Conservation (phyloP, 2,797 vertebrate species). For the Girardinus metallicus region DNA sequence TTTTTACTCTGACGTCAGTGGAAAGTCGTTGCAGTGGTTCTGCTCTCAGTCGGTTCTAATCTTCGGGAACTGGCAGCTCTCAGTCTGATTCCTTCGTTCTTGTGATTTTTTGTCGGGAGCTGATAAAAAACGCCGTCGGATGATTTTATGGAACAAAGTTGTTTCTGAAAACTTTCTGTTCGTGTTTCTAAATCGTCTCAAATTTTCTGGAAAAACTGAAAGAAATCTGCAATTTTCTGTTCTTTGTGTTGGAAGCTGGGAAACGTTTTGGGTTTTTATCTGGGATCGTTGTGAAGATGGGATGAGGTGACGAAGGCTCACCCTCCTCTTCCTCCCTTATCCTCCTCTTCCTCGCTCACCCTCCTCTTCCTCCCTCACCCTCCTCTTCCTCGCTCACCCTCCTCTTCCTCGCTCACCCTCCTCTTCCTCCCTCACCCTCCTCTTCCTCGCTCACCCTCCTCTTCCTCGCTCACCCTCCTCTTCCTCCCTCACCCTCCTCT, state of each 20-base stretch:
- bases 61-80: too few relatives aligned
- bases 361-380: slow-evolving; percentile 5
- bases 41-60: too few relatives aligned
- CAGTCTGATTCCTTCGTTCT: not conserved
- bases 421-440: too few relatives aligned
- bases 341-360: slow-evolving; percentile 5
- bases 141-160: not conserved
- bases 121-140: not conserved
- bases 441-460: too few relatives aligned
- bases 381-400: not conserved
- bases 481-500: slow-evolving; percentile 1
- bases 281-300: not conserved
- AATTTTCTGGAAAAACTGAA: not conserved
- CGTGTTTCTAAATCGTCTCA: not conserved
- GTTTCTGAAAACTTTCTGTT: not conserved
- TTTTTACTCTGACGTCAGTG: too few relatives aligned
- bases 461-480: too few relatives aligned
- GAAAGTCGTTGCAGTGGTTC: too few relatives aligned
- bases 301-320: not conserved
- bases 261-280: not conserved
- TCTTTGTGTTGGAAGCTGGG: not conserved
- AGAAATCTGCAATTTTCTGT: not conserved
- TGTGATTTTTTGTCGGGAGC: not conserved
- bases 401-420: slow-evolving; percentile 8
- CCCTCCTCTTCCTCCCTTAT: slow-evolving; percentile 3